These are phyloP conservation scores for Acanthurus leucopareius DNA, from an alignment of 2,797 vertebrate species.

Conservation along the genomic window DNA sequence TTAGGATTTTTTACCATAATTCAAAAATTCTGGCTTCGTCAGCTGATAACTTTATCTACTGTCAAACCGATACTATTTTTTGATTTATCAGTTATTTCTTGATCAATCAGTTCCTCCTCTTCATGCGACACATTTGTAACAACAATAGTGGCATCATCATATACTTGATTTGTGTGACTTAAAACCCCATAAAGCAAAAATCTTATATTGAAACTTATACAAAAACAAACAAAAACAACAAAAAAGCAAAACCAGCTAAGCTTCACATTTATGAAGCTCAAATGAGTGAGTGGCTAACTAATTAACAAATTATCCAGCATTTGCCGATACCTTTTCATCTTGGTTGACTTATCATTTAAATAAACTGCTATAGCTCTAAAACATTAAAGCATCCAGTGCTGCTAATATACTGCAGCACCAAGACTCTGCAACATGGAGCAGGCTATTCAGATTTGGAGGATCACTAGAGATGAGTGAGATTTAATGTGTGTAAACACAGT, in stretches of 20 bases:
- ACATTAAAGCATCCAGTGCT: background rate
- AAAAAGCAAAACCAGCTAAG: background rate
- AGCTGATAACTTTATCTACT: background rate
- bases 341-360: conserved; percentile 2
- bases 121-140: background rate
- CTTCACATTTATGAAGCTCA: background rate
- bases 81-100: background rate
- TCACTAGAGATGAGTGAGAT: conserved; percentile 35
- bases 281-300: background rate
- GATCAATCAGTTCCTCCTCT: background rate
- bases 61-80: background rate
- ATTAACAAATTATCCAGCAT: background rate
- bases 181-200: background rate
- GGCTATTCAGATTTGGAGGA: conserved; percentile 27
- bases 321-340: background rate
- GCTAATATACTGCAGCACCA: background rate
- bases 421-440: conserved; percentile 14
- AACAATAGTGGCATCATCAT: too few species aligned
- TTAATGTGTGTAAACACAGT: conserved; percentile 26
- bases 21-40: background rate
- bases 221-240: background rate
- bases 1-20: too few species aligned
- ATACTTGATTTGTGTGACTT: background rate
- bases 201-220: background rate
- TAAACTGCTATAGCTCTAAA: background rate